Evolutionary conservation across 2,888 invertebrate species (phyloP).

Genomic region (Troides aeacus): DNA sequence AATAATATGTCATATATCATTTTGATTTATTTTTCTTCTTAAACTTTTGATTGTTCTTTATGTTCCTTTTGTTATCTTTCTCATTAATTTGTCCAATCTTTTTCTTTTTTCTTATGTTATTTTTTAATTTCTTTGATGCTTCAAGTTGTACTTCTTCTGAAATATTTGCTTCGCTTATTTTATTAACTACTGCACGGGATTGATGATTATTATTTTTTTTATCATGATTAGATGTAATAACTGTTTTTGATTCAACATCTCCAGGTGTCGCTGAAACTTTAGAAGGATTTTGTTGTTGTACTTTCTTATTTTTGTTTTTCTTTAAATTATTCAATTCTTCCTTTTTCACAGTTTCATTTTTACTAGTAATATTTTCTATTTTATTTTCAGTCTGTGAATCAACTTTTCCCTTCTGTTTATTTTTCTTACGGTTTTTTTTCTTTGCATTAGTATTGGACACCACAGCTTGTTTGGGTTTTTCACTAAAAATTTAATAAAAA

Average conservation of each 20-base stretch:
- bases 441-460: conserved; percentile 33
- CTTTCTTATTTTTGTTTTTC: conserved; percentile 25
- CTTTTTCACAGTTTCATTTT: conserved; percentile 43
- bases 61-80: conserved; percentile 38
- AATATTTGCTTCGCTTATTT: conserved; percentile 39
- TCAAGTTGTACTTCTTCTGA: conserved; percentile 51
- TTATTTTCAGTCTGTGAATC: conserved; percentile 35
- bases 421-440: conserved; percentile 32
- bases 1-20: conserved; percentile 15
- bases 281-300: conserved; percentile 2
- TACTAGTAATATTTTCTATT: conserved; percentile 26
- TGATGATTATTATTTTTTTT: conserved; percentile 29
- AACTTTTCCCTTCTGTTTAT: conserved; percentile 31
- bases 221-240: conserved; percentile 12
- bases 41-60: conserved; percentile 36
- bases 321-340: conserved; percentile 27
- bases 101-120: conserved; percentile 59
- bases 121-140: conserved; percentile 61
- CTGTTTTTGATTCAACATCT: not conserved
- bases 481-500: conserved; percentile 18
- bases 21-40: conserved; percentile 37
- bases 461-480: conserved; percentile 5
- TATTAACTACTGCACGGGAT: not conserved
- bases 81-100: conserved; percentile 58
- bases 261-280: not conserved